Conservation (phyloP, 2,113 vertebrate genomes). For the Lagopus leucura region DNA sequence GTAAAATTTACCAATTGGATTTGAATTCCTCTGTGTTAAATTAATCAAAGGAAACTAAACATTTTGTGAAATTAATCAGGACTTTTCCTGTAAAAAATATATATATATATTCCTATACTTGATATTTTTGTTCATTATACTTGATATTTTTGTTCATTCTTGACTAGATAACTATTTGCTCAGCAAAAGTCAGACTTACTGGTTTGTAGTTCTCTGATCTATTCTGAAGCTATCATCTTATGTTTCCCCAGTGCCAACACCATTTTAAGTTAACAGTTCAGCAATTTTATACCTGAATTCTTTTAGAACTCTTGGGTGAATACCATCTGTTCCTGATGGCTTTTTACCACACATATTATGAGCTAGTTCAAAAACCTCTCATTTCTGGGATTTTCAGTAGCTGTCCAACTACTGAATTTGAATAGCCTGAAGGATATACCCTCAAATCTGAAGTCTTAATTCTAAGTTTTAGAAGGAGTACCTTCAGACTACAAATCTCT, state of each 20-base stretch:
- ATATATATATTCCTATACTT: neutral
- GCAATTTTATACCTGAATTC: slow-evolving; percentile 4
- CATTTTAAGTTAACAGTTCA: slow-evolving; percentile 34
- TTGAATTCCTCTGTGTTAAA: neutral
- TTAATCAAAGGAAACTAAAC: neutral
- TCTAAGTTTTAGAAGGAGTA: neutral
- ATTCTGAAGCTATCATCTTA: neutral
- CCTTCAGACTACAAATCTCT: neutral
- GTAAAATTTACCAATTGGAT: neutral
- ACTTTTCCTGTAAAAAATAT: neutral
- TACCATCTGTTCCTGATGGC: slow-evolving; percentile 11
- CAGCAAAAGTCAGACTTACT: neutral
- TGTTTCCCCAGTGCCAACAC: neutral
- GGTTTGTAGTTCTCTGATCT: neutral
- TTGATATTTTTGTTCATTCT: neutral
- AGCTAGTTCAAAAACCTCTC: neutral
- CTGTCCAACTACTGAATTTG: neutral
- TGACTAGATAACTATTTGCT: neutral
- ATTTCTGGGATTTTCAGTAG: neutral
- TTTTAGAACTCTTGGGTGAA: slow-evolving; percentile 12
- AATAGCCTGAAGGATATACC: neutral
- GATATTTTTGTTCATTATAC: neutral
- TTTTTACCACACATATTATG: neutral
- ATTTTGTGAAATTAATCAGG: neutral
- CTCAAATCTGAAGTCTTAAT: neutral